A percentile compares a stretch with the other conserved stretches of the same genome.
These are phyloP conservation scores for Aethina tumida DNA, from an alignment of 1,140 invertebrate species.

Conservation along the genomic window DNA sequence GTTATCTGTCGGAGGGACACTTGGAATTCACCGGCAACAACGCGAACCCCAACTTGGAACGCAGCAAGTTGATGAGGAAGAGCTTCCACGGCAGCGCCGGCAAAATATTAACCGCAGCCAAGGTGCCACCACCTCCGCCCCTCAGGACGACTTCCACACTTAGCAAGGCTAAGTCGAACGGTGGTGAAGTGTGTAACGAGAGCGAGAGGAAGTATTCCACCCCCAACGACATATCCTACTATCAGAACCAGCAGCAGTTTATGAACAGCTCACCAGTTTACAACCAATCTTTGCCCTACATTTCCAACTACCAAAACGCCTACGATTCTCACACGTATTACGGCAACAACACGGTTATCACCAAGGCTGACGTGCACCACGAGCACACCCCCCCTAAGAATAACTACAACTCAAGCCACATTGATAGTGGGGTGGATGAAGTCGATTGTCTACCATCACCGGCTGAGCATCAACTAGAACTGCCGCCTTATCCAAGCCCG, in stretches of 20 bases:
- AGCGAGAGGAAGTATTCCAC: slow-evolving; percentile 43
- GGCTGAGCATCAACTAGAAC: slow-evolving; percentile 40
- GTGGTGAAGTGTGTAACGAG: slow-evolving; percentile 47
- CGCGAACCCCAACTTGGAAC: slow-evolving; percentile 71
- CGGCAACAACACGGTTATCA: slow-evolving; percentile 51
- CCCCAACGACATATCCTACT: slow-evolving; percentile 31
- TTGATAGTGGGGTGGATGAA: slow-evolving; percentile 47
- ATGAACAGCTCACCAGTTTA: slow-evolving; percentile 32
- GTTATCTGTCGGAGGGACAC: slow-evolving; percentile 80
- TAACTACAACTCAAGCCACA: slow-evolving; percentile 17
- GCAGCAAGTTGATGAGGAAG: slow-evolving; percentile 80
- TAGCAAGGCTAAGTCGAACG: slow-evolving; percentile 52
- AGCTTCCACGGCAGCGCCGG: slow-evolving; percentile 77
- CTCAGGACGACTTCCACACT: slow-evolving; percentile 77
- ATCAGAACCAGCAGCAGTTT: slow-evolving; percentile 24
- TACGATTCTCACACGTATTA: slow-evolving; percentile 36
- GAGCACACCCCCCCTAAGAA: slow-evolving; percentile 60
- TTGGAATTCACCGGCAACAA: slow-evolving; percentile 59
- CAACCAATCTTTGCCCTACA: slow-evolving; percentile 48
- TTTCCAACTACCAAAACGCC: slow-evolving; percentile 34
- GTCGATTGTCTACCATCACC: slow-evolving; percentile 41
- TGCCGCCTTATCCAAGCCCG: slow-evolving; percentile 72
- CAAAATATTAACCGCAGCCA: slow-evolving; percentile 67
- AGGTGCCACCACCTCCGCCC: slow-evolving; percentile 78
- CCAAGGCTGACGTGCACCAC: slow-evolving; percentile 70